Evolutionary conservation across 2,113 vertebrate species (phyloP).

Genomic region (Leucosticte australis): DNA sequence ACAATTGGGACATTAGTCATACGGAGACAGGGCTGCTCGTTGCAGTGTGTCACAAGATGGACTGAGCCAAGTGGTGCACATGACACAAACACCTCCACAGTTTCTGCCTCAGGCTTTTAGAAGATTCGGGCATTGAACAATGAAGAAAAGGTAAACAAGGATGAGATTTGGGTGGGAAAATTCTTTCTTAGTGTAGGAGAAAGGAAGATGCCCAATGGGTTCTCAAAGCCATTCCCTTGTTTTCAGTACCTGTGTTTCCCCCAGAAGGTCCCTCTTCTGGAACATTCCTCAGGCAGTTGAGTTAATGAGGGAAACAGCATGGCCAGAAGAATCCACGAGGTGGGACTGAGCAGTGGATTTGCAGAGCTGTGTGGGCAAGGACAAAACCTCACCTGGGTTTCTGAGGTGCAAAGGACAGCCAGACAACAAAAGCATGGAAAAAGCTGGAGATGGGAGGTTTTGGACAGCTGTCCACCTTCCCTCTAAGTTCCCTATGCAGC

Average conservation of each 20-base stretch:
- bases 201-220: background rate
- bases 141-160: background rate
- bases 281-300: background rate
- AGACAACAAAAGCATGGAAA: background rate
- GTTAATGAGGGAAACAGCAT: background rate
- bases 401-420: background rate
- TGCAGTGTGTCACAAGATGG: background rate
- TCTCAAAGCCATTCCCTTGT: background rate
- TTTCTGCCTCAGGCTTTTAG: background rate
- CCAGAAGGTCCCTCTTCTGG: background rate
- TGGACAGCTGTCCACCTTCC: background rate
- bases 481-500: background rate
- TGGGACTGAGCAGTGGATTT: background rate
- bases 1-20: background rate
- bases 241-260: background rate
- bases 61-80: background rate
- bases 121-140: background rate
- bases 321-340: background rate
- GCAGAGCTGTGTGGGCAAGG: background rate
- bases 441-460: background rate
- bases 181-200: background rate
- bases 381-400: background rate
- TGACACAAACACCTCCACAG: background rate
- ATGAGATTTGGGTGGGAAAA: background rate
- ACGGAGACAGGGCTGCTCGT: background rate